phyloP scores from a whole-genome alignment of 2,888 invertebrate species.

The Sesamia inferens region DNA sequence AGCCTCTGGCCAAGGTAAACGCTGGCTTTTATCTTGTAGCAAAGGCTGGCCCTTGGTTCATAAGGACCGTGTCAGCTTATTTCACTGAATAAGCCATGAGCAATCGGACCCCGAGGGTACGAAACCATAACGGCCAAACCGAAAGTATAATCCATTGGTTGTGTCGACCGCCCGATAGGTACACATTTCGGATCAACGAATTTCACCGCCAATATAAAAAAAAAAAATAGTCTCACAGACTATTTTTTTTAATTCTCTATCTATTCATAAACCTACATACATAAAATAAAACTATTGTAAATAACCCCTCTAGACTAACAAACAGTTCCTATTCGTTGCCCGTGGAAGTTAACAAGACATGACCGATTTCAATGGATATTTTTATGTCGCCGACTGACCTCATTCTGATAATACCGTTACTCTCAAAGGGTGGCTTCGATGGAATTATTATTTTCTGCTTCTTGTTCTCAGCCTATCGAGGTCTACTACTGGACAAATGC shows the following conservation, averaged over 20 bases:
- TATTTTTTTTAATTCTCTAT: not conserved
- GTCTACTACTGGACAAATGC: too few relatives aligned
- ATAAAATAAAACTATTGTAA: not conserved
- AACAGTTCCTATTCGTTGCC: constrained; percentile 10
- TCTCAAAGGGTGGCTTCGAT: not conserved
- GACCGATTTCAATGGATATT: constrained; percentile 32
- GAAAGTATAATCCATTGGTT: not conserved
- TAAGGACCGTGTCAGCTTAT: not conserved
- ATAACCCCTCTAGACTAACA: not conserved
- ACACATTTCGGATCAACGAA: not conserved
- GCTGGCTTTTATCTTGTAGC: not conserved
- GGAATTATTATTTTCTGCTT: not conserved
- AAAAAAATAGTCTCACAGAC: not conserved
- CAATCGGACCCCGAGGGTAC: not conserved
- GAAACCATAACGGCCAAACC: not conserved
- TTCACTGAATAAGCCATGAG: not conserved
- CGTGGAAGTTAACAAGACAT: constrained; percentile 17
- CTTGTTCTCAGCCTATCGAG: too few relatives aligned
- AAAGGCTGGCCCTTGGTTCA: not conserved
- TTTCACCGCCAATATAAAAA: not conserved
- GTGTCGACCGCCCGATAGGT: not conserved
- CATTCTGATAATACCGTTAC: constrained; percentile 7
- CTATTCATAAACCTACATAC: not conserved
- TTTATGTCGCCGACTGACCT: constrained; percentile 29
- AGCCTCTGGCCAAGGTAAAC: not conserved